Percentiles rank a stretch among this genome's conserved stretches.
Conservation (phyloP, 1,140 invertebrate genomes). For the Watersipora subatra region DNA sequence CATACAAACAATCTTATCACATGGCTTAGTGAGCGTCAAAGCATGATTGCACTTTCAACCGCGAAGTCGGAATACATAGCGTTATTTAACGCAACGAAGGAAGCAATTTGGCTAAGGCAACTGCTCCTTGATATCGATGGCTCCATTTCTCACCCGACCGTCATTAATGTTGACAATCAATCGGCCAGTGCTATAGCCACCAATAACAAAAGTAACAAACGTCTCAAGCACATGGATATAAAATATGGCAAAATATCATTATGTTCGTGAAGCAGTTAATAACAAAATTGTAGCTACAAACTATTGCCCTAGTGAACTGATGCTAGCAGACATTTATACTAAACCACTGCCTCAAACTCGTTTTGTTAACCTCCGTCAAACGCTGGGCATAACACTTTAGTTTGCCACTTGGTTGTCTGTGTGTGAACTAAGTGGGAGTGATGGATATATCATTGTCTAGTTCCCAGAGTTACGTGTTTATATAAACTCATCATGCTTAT, state of each 20-base stretch:
- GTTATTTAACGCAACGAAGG: constrained; percentile 10
- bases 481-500: no score
- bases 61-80: constrained; percentile 38
- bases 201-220: background rate
- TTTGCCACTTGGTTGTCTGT: no score
- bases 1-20: constrained; percentile 7
- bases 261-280: background rate
- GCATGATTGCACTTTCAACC: constrained; percentile 38
- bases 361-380: background rate
- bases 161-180: background rate
- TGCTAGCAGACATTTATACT: background rate
- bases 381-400: no score
- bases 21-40: constrained; percentile 44
- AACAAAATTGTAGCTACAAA: background rate
- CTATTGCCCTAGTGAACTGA: background rate
- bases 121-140: constrained; percentile 8
- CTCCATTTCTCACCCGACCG: background rate
- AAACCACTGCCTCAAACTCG: background rate
- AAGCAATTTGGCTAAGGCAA: constrained; percentile 12
- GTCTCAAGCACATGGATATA: background rate
- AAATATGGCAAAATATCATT: no score
- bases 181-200: no score
- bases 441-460: no score
- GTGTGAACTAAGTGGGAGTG: no score
- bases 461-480: no score